These are phyloP conservation scores for Andrena cerasifolii DNA, from an alignment of 1,140 invertebrate genomes.

Conservation along the genomic window DNA sequence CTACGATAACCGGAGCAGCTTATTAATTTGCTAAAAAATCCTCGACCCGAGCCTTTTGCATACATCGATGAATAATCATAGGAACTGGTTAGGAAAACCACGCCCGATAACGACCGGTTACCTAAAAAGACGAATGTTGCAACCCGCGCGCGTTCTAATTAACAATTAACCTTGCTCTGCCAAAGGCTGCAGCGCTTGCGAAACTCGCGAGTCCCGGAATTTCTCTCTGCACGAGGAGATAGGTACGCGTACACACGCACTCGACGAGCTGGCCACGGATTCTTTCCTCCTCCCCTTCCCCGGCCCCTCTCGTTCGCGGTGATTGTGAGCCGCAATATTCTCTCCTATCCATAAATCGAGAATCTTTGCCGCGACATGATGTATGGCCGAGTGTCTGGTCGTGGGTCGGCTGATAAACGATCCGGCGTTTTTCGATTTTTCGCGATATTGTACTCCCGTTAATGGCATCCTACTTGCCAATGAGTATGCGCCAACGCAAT, in stretches of 20 bases:
- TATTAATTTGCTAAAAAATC: constrained; percentile 4
- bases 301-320: too few species aligned
- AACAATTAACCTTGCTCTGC: constrained; percentile 24
- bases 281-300: constrained; percentile 2
- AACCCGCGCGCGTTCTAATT: constrained; percentile 2
- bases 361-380: constrained; percentile 46
- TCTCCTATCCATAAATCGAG: constrained; percentile 44
- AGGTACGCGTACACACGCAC: neutral
- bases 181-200: neutral
- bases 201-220: neutral
- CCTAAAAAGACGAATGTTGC: constrained; percentile 18
- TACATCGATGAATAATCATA: constrained; percentile 26
- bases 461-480: constrained; percentile 62
- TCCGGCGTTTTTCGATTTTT: constrained; percentile 59
- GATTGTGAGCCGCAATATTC: constrained; percentile 7
- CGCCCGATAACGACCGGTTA: constrained; percentile 9
- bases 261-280: neutral
- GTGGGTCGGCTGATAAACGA: constrained; percentile 59
- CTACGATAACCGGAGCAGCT: neutral
- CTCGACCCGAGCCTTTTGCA: neutral
- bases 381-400: constrained; percentile 46
- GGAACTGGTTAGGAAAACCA: constrained; percentile 25
- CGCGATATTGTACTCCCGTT: constrained; percentile 59
- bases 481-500: constrained; percentile 47
- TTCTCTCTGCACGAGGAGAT: neutral